These are phyloP conservation scores for Polymixis flavicincta DNA, from an alignment of 2,888 invertebrate species.

Conservation along the genomic window DNA sequence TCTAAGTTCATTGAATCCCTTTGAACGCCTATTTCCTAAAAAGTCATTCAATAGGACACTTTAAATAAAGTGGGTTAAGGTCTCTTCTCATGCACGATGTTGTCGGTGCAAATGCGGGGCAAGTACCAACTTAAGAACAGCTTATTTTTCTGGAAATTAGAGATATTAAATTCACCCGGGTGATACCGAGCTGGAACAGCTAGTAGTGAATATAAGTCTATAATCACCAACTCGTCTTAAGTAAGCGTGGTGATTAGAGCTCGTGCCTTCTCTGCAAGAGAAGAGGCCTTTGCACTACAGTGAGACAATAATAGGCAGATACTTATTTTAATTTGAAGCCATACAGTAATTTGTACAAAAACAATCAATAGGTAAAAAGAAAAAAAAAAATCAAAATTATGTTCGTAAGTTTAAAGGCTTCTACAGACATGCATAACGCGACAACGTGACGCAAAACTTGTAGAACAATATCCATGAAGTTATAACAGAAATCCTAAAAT, in stretches of 20 bases:
- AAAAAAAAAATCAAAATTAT: not conserved
- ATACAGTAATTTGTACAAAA: not conserved
- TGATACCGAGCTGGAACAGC: too few relatives aligned
- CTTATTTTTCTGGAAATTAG: not conserved
- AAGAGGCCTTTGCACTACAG: not conserved
- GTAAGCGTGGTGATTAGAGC: not conserved
- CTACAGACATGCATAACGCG: too few relatives aligned
- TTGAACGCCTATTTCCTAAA: too few relatives aligned
- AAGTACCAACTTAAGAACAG: not conserved
- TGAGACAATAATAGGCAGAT: not conserved
- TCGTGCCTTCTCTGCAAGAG: not conserved
- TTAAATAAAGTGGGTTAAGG: not conserved
- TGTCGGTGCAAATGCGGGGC: not conserved
- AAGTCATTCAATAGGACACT: too few relatives aligned
- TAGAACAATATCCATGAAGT: too few relatives aligned
- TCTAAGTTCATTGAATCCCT: too few relatives aligned
- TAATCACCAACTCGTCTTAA: not conserved
- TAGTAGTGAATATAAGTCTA: not conserved
- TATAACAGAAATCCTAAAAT: too few relatives aligned
- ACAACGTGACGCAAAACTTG: too few relatives aligned
- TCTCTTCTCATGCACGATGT: not conserved
- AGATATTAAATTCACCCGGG: not conserved
- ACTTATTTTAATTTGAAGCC: not conserved
- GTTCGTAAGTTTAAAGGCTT: not conserved
- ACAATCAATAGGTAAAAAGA: not conserved